Evolutionary conservation across 2,888 invertebrate genomes (phyloP).

Genomic region (Halictus ligatus): DNA sequence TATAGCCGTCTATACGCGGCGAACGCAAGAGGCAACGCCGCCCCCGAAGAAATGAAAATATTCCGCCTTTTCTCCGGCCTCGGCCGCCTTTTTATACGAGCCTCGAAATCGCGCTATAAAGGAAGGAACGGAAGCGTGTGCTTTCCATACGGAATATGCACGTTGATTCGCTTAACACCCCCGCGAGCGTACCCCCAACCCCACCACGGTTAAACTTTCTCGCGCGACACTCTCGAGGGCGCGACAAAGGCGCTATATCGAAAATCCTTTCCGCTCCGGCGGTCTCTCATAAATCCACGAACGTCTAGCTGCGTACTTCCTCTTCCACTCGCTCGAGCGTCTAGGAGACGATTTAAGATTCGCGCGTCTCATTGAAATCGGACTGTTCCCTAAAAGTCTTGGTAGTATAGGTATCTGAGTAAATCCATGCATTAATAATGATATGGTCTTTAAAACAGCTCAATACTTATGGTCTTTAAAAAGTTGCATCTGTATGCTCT

Average conservation of each 20-base stretch:
- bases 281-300: not conserved
- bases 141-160: slow-evolving; percentile 50
- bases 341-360: not conserved
- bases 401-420: not conserved
- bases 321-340: not conserved
- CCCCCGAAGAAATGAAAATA: slow-evolving; percentile 45
- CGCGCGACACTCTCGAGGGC: slow-evolving; percentile 35
- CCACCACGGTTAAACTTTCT: slow-evolving; percentile 9
- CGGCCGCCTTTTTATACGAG: slow-evolving; percentile 23
- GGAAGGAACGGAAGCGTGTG: slow-evolving; percentile 30
- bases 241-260: slow-evolving; percentile 46
- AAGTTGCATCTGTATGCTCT: too few species aligned
- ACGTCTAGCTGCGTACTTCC: not conserved
- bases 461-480: too few species aligned
- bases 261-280: slow-evolving; percentile 39
- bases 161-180: slow-evolving; percentile 31
- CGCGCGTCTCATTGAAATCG: not conserved
- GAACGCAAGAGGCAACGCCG: slow-evolving; percentile 32
- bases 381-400: not conserved
- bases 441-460: too few species aligned
- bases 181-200: not conserved
- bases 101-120: slow-evolving; percentile 52
- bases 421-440: too few species aligned
- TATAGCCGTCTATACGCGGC: slow-evolving; percentile 34
- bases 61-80: slow-evolving; percentile 8